These are phyloP conservation scores for Unio pictorum DNA, from an alignment of 2,888 invertebrate species.

Conservation along the genomic window DNA sequence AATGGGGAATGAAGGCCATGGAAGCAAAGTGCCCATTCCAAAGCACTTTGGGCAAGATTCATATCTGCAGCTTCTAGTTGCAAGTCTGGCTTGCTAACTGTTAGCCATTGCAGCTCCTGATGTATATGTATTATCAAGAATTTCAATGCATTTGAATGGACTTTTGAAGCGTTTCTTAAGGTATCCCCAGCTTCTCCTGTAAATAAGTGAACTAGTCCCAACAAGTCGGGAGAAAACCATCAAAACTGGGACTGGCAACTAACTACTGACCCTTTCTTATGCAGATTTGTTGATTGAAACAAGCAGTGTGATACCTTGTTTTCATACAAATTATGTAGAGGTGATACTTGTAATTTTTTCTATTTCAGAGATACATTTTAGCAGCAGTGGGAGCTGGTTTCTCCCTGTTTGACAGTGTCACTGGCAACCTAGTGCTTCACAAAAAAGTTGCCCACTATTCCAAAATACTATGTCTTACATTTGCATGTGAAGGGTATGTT, in stretches of 20 bases:
- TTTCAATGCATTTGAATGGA: too few species aligned
- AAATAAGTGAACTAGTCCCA: too few species aligned
- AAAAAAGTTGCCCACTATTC: slow-evolving; percentile 62
- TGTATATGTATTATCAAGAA: too few species aligned
- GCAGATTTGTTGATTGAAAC: not conserved
- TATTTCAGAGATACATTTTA: slow-evolving; percentile 60
- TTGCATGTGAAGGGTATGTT: slow-evolving; percentile 48
- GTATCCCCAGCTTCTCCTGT: too few species aligned
- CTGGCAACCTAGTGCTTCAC: slow-evolving; percentile 42
- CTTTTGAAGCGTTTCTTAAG: too few species aligned
- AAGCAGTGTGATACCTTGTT: not conserved
- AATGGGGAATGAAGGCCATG: too few species aligned
- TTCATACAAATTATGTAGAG: not conserved
- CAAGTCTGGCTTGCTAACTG: too few species aligned
- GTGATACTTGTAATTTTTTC: not conserved
- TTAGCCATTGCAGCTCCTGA: too few species aligned
- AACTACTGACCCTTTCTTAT: not conserved
- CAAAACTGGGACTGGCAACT: not conserved
- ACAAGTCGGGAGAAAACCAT: too few species aligned
- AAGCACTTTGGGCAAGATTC: too few species aligned
- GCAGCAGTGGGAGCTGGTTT: slow-evolving; percentile 63
- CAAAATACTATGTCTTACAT: slow-evolving; percentile 52
- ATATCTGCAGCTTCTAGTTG: too few species aligned
- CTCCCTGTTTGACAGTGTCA: slow-evolving; percentile 55
- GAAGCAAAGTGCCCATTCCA: too few species aligned